Evolutionary conservation across 2,888 invertebrate species (phyloP), one percentile per base, ranked within the genome.

Genomic region (Erebia aethiops): DNA sequence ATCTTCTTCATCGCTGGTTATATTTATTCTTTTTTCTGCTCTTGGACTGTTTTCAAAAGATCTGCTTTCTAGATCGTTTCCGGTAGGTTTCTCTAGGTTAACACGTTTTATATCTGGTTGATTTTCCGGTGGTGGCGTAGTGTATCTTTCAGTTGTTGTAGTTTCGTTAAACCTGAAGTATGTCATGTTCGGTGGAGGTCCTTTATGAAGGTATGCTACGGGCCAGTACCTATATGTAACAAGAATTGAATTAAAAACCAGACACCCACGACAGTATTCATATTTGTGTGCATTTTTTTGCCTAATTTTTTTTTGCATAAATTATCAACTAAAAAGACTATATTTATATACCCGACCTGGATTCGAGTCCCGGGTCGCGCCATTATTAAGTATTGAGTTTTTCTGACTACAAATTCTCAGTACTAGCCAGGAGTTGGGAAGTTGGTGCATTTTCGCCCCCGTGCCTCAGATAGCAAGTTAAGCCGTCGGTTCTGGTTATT

Each of bases 121-220:
- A 21, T 70, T 71, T 14, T 64, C 63, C 16, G 60, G 41, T 51
- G 69, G 63, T 61, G 65, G 56, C 26, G 60, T 43, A 8, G 58
- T 46, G 62, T 74, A 71, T 70, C 63, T 71, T 61, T 74, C 73
- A 11, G 83, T 74, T 1, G 77, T 73, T 56, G 75, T 75, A 1
- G 86, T 85, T 81, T 92, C 92, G 74, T 92, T 91, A 78, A 88
- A 92, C 67, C 86, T 84, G 76, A 92, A 93, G 77, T 92, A 93
- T 0, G 95, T 96, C 76, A 95, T 94, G 82, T 97, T 97, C 0
- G 97, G 97, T 4, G 98, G 97, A 51, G 95, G 95, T 72, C 96
- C 95, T 84, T 95, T 95, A 81, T 98, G 97, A 0, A 97, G 92
- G 83, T 97, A 98, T 0, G 97, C 96, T 18, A 97, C 96, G 0